phyloP scores from a whole-genome alignment of 2,113 vertebrate species.

The Prolemur simus region DNA sequence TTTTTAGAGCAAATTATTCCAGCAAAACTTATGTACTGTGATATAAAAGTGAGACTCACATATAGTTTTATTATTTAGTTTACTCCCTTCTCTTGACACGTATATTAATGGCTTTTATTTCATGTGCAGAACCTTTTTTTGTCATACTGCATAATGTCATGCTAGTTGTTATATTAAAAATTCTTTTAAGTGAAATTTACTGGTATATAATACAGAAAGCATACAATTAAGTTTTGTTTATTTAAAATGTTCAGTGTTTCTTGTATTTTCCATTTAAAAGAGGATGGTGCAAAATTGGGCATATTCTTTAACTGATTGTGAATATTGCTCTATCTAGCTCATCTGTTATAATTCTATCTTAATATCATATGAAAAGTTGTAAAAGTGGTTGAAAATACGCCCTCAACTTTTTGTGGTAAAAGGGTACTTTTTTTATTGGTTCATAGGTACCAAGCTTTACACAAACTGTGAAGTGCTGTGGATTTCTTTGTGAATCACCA shows the following conservation, averaged over 20 bases:
- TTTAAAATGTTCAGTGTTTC: not conserved
- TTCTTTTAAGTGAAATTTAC: not conserved
- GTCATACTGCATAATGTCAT: not conserved
- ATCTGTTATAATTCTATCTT: constrained; percentile 27
- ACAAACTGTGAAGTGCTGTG: constrained; percentile 76
- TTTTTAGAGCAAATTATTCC: constrained; percentile 20
- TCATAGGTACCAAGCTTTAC: constrained; percentile 58
- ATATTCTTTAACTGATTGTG: not conserved
- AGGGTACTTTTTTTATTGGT: constrained; percentile 55
- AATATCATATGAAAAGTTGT: not conserved
- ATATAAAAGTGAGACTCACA: not conserved
- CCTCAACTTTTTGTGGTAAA: not conserved
- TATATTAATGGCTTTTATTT: constrained; percentile 18
- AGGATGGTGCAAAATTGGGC: not conserved
- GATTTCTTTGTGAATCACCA: constrained; percentile 81
- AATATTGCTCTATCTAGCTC: not conserved
- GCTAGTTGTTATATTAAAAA: not conserved
- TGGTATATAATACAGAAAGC: not conserved
- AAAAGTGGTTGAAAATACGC: not conserved
- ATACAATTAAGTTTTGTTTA: not conserved
- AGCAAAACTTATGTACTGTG: not conserved
- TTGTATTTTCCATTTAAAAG: constrained; percentile 12
- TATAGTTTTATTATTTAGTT: constrained; percentile 38
- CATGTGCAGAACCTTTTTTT: not conserved
- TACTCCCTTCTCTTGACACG: not conserved